Evolutionary conservation across 1,140 invertebrate species (phyloP), one percentile per base, ranked within the genome.

Genomic region (Lordiphosa stackelbergi): DNA sequence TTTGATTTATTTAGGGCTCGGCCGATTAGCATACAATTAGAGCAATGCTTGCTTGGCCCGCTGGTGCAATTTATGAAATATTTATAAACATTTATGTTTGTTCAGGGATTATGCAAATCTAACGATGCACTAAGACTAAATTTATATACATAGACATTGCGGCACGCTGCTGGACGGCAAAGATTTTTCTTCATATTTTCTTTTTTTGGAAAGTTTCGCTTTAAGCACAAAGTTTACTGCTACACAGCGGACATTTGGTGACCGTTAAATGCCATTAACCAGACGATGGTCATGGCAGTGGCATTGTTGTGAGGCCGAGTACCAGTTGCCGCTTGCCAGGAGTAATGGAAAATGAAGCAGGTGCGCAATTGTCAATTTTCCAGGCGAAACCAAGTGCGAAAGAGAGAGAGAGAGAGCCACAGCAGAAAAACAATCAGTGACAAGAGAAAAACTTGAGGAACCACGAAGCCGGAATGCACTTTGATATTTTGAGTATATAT

Each of bases 221-320:
- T 41, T 53, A 13, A 65, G 66, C 56, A 61, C 66, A 69, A 81
- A 79, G 74, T 79, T 79, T 79, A 81, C 74, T 79, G 74, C 74
- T 81, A 79, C 55, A 81, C 66, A 81, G 74, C 73, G 61, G 68
- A 71, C 75, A 70, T 69, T 69, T 79, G 74, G 73, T 79, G 74
- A 81, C 74, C 75, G 75, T 79, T 79, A 79, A 79, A 79, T 79
- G 75, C 77, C 75, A 79, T 79, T 79, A 79, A 81, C 78, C 75
- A 79, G 75, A 73, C 71, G 63, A 81, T 73, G 57, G 65, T 61
- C 46, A 16, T 78, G 73, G 73, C 73, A 77, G 51, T 77, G 73
- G 68, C 66, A 72, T 83, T 83, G 75, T 62, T 66, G 57, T 62
- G 69, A 47, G 42, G 70, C 37, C 31, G 51, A 31, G 28, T 31